Conservation (phyloP, 2,113 vertebrate species). For the Paralichthys olivaceus region DNA sequence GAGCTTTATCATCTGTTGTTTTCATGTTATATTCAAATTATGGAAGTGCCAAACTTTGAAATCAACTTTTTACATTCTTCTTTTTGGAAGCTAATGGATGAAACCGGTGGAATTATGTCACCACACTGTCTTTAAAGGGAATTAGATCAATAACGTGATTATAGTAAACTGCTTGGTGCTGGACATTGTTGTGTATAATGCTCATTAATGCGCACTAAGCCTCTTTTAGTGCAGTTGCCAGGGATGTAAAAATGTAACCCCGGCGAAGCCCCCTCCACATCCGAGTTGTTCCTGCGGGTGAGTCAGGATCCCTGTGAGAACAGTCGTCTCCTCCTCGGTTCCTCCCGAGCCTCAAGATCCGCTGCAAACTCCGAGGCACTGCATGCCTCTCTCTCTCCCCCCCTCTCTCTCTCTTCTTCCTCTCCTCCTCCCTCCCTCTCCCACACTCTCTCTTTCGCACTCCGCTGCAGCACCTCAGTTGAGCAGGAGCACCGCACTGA, state of each 20-base stretch:
- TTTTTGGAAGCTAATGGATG: neutral
- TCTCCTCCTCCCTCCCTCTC: constrained; percentile 13
- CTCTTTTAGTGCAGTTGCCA: constrained; percentile 42
- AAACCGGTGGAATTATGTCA: neutral
- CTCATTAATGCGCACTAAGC: constrained; percentile 37
- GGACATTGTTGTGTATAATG: constrained; percentile 2
- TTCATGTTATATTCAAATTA: neutral
- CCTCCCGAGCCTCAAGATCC: constrained; percentile 63
- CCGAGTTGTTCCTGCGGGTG: constrained; percentile 76
- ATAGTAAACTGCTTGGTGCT: constrained; percentile 3
- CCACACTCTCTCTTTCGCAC: constrained; percentile 57
- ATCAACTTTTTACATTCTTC: neutral
- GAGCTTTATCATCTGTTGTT: neutral
- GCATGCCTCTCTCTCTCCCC: constrained; percentile 4
- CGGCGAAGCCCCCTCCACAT: constrained; percentile 77
- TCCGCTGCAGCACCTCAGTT: constrained; percentile 78
- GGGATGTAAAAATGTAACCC: constrained; percentile 74
- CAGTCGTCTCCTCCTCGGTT: constrained; percentile 70
- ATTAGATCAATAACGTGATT: constrained; percentile 3
- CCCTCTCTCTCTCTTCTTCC: neutral
- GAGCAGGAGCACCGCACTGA: constrained; percentile 76
- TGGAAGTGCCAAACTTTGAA: neutral
- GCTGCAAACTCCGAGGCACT: constrained; percentile 66
- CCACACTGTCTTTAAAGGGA: neutral
- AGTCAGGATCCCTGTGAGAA: constrained; percentile 67